phyloP scores from a whole-genome alignment of 2,888 invertebrate species.

The Cantharis nigra region DNA sequence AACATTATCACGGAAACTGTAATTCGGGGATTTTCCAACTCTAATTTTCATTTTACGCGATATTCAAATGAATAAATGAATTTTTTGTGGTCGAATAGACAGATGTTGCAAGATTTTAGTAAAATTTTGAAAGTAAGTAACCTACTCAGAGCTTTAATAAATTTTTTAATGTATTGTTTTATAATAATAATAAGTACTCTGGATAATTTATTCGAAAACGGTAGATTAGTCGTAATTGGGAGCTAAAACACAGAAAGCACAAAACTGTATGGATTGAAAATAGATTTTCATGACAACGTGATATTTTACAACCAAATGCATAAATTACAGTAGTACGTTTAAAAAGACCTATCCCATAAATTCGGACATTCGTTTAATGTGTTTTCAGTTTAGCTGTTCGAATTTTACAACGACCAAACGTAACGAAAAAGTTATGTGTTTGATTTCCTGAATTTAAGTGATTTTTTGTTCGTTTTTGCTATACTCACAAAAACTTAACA shows the following conservation, averaged over 20 bases:
- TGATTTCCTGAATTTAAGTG: slow-evolving; percentile 38
- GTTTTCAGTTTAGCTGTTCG: slow-evolving; percentile 42
- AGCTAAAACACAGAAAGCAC: slow-evolving; percentile 12
- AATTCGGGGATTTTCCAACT: no score
- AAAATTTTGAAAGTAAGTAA: no score
- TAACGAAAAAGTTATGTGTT: slow-evolving; percentile 39
- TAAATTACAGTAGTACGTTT: slow-evolving; percentile 29
- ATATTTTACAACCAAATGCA: slow-evolving; percentile 32
- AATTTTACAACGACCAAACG: slow-evolving; percentile 32
- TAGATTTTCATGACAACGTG: slow-evolving; percentile 28
- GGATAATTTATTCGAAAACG: neutral
- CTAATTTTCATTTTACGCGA: no score
- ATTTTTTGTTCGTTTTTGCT: slow-evolving; percentile 6
- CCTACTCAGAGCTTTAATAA: no score
- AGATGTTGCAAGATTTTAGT: no score
- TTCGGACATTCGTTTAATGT: slow-evolving; percentile 42
- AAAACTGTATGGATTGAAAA: slow-evolving; percentile 29
- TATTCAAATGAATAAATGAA: no score
- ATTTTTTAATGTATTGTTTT: no score
- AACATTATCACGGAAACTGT: no score
- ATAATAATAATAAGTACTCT: neutral
- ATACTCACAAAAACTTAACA: neutral
- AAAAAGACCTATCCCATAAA: slow-evolving; percentile 33
- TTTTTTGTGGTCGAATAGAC: no score
- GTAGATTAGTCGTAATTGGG: neutral